phyloP scores from a whole-genome alignment of 2,113 vertebrate species.

The Manacus vitellinus region DNA sequence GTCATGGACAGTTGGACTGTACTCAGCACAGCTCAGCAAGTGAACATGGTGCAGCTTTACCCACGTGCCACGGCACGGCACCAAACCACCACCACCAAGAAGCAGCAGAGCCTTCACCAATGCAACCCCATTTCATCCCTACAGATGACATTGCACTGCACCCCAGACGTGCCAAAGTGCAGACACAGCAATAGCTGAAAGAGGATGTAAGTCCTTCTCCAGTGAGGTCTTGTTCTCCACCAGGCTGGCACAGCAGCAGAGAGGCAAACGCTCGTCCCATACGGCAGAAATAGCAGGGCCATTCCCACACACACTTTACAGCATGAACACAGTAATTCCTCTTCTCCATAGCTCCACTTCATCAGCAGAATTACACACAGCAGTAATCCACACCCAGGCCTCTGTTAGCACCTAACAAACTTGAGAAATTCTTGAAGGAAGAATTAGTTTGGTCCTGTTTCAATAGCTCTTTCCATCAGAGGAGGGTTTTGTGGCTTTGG shows the following conservation, averaged over 20 bases:
- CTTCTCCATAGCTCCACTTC: not conserved
- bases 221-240: too few species aligned
- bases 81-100: not conserved
- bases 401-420: not conserved
- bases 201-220: too few species aligned
- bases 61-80: fast-evolving
- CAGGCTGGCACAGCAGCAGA: too few species aligned
- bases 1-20: too few species aligned
- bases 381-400: not conserved
- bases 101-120: not conserved
- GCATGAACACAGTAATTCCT: not conserved
- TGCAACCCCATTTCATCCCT: not conserved
- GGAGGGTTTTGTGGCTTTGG: not conserved
- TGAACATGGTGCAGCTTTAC: fast-evolving
- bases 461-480: not conserved
- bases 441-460: not conserved
- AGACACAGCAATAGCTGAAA: too few species aligned
- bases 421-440: not conserved
- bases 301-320: too few species aligned
- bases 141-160: fast-evolving
- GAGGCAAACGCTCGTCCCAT: too few species aligned
- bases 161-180: too few species aligned
- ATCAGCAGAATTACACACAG: not conserved
- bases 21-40: not conserved
- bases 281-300: too few species aligned